phyloP scores from a whole-genome alignment of 2,888 invertebrate species.

The Megaustenia siamemsis region DNA sequence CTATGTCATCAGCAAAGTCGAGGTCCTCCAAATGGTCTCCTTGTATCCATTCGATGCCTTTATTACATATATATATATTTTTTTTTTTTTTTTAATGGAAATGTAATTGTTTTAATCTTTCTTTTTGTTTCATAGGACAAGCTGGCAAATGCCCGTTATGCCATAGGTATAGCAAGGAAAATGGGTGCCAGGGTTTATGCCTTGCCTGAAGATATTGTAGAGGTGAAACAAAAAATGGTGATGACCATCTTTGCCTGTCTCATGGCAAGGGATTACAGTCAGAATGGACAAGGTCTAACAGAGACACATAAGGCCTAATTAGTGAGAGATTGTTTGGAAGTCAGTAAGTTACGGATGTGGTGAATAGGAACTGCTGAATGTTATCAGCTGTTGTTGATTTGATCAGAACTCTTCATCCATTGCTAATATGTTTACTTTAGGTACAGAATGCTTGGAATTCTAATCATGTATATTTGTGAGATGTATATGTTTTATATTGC shows the following conservation, averaged over 20 bases:
- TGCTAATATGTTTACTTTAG: background rate
- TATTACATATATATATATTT: too few species aligned
- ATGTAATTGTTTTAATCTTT: constrained; percentile 16
- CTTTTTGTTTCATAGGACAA: constrained; percentile 87
- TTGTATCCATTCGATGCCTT: too few species aligned
- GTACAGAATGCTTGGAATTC: background rate
- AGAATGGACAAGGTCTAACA: constrained; percentile 51
- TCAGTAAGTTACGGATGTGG: constrained; percentile 1
- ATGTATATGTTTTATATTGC: background rate
- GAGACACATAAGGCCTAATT: constrained; percentile 35
- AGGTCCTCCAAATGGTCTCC: too few species aligned
- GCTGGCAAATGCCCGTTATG: constrained; percentile 98
- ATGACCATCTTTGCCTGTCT: constrained; percentile 99
- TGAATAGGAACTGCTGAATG: constrained; percentile 35
- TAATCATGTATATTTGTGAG: background rate
- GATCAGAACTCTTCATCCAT: background rate
- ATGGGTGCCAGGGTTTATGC: constrained; percentile 99
- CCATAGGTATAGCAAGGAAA: constrained; percentile 97
- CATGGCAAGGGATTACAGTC: constrained; percentile 91
- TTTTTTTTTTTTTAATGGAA: background rate
- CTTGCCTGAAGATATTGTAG: constrained; percentile 98
- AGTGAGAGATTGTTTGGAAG: background rate
- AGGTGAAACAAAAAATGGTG: constrained; percentile 98
- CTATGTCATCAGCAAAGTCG: too few species aligned
- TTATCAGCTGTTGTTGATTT: constrained; percentile 30